Evolutionary conservation across 1,140 invertebrate species (phyloP), one percentile per base, ranked within the genome.

Genomic region (Apis laboriosa): DNA sequence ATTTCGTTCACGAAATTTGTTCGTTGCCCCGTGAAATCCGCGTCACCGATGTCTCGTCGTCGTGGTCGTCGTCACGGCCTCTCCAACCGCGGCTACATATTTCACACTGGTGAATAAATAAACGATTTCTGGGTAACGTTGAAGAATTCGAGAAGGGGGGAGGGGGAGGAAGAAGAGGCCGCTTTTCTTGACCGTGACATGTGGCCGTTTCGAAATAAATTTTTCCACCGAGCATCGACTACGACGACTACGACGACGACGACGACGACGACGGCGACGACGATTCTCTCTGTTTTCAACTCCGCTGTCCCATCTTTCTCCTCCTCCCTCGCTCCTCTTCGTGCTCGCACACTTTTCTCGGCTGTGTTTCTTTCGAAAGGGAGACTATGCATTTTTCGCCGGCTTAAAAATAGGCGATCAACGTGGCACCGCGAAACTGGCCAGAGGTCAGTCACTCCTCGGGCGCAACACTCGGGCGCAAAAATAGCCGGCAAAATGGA

Each of bases 391-490:
- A 93, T 92, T 94, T 93, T 93, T 93, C 91, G 90, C 51, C 77
- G 88, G 91, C 92, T 94, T 94, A 93, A 93, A 93, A 93, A 93
- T 93, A 93, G 90, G 85, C 85, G 90, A 87, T 90, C 89, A 90
- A 88, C 67, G 89, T 24, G 56, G 43, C 90, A 91, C 89, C 88
- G 84, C 87, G 85, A 89, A 43, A 94, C 93, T 94, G 93, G 91
- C 93, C 93, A 94, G 92, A 92, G 93, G 93, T 94, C 93, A 94
- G 90, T 94, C 90, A 94, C 93, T 93, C 90, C 92, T 90, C 84
- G 89, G 84, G 88, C 88, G 89, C 86, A 76, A 86, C 83, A 84
- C 75, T 86, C 21, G 55, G 21, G 79, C 80, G 84, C 92, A 92
- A 94, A 93, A 94, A 94, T 94, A 94, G 91, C 92, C 80, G 79